Conservation (phyloP, 2,113 vertebrate species). For the Theristicus caerulescens region DNA sequence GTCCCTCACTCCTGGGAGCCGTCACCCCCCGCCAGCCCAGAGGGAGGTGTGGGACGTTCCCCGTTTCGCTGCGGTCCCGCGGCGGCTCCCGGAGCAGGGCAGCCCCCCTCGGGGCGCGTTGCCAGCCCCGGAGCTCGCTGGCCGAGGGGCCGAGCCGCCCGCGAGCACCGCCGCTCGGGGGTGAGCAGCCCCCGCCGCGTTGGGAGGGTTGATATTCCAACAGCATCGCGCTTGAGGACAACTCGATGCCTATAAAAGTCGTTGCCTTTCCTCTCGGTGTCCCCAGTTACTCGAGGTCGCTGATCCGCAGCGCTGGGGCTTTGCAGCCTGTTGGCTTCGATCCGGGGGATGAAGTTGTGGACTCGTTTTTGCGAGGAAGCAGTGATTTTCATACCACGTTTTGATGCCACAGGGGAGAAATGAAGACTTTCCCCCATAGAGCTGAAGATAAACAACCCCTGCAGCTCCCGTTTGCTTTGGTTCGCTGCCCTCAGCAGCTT, state of each 20-base stretch:
- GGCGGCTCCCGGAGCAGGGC: too few relatives aligned
- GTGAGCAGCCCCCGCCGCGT: background rate
- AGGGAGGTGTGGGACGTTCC: background rate
- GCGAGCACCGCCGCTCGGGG: background rate
- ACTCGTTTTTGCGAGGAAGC: background rate
- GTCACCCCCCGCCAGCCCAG: background rate
- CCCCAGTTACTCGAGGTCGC: background rate
- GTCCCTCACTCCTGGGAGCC: background rate
- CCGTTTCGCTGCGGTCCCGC: rapidly evolving
- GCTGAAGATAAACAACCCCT: background rate
- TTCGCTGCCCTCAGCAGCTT: background rate
- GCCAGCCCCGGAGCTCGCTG: too few relatives aligned
- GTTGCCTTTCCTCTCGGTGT: background rate
- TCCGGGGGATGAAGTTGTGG: background rate
- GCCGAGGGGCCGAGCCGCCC: background rate
- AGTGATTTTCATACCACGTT: background rate
- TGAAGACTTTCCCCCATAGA: background rate
- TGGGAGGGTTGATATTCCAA: background rate
- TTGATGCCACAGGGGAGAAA: background rate
- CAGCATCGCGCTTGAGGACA: too few relatives aligned
- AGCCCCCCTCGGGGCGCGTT: background rate
- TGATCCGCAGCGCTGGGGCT: background rate
- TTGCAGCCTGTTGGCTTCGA: background rate
- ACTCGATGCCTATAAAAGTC: rapidly evolving
- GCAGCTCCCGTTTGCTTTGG: background rate